Base-by-base conservation (phyloP, 23 tunicate genomes). In the Oikopleura vanhoeffeni region DNA sequence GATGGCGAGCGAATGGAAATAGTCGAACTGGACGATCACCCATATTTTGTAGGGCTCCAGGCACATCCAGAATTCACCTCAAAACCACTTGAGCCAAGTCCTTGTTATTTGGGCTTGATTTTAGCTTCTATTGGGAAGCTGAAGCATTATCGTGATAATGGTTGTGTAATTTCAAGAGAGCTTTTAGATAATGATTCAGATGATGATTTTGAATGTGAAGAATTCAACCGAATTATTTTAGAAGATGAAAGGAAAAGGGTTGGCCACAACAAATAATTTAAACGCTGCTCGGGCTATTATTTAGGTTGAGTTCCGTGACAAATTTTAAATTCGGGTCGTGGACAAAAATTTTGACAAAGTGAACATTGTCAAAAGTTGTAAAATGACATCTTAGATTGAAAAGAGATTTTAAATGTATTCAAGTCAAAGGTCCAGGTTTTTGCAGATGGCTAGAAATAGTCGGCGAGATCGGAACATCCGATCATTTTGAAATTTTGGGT, bases 41-140 rank as follows among this genome's bases (percentile, higher is more conserved):
- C 91, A 24, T 93, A 40, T 83, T 93, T 86, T 41, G 98, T 93
- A 76, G 94, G 90, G 24, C 89, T 93, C 57, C 98, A 93, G 76
- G 90, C 85, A 76, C 98, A 93, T 85, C 98, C 98, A 0, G 98
- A 93, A 75, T 93, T 93, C 75, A 67, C 39, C 40, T 89, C 94
- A 0, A 76, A 91, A 41, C 98, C 98, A 0, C 87, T 93, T 2
- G 67, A 90, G 27, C 94, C 98, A 2, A 89, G 94, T 33, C 90
- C 98, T 39, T 94, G 94, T 1, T 93, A 93, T 85, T 86, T 93
- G 27, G 98, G 98, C 28, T 83, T 93, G 57, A 8, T 93, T 2
- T 84, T 93, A 39, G 98, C 98, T 0, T 40, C 91, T 13, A 84
- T 85, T 40, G 91, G 89, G 58, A 93, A 90, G 83, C 41, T 93